Evolutionary conservation across 2,888 invertebrate genomes (phyloP).

Genomic region (Hydropsyche betteni): DNA sequence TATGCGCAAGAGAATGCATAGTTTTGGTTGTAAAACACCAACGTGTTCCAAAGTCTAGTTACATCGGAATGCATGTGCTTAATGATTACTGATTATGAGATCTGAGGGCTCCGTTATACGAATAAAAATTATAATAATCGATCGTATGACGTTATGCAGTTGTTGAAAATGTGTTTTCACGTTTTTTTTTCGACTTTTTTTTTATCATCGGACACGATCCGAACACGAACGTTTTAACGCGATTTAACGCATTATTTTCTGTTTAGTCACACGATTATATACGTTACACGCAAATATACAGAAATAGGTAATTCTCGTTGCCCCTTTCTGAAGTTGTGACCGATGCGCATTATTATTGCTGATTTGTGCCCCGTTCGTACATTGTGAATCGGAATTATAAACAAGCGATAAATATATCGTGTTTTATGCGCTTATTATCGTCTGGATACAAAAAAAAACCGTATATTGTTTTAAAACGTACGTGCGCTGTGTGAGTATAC

Average conservation of each 20-base stretch:
- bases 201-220: conserved; percentile 11
- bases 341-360: background rate
- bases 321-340: too few relatives aligned
- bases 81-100: conserved; percentile 23
- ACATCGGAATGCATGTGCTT: conserved; percentile 2
- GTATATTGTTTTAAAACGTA: background rate
- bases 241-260: conserved; percentile 16
- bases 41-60: background rate
- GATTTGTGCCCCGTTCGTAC: background rate
- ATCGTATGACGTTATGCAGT: background rate
- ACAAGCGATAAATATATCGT: background rate
- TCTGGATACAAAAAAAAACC: background rate
- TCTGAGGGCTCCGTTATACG: conserved; percentile 8
- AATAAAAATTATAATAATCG: background rate
- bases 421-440: conserved; percentile 14
- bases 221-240: conserved; percentile 21
- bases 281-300: background rate
- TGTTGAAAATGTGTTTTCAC: background rate
- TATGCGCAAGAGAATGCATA: background rate
- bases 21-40: background rate
- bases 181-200: background rate
- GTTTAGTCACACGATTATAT: conserved; percentile 8
- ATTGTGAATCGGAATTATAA: background rate
- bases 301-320: background rate
- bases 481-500: background rate